Base-by-base conservation (phyloP, 2,113 vertebrate genomes). In the Elephas maximus region DNA sequence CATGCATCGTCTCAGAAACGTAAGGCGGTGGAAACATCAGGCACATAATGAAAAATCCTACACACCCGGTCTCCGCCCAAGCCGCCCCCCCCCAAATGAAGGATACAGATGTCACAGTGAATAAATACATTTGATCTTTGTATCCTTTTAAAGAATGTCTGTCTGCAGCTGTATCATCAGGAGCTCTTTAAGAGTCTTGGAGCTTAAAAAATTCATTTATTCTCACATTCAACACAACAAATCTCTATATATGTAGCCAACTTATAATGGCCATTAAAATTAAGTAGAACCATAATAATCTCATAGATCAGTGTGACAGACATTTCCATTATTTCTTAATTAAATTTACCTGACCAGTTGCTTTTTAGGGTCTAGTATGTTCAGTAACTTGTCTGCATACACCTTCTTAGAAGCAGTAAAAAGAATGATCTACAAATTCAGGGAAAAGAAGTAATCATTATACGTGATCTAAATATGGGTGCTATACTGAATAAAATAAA, bases 361-460 rank as follows among this genome's bases (percentile, higher is more conserved):
- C 98, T 99, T 99, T 98, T 99, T 99, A 97, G 99, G 99, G 98
- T 99, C 99, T 99, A 99, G 98, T 98, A 99, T 99, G 98, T 99
- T 99, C 98, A 99, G 98, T 97, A 99, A 98, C 99, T 99, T 99
- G 99, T 99, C 99, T 98, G 99, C 99, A 98, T 99, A 99, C 95
- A 99, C 99, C 98, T 99, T 99, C 99, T 99, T 99, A 98, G 99
- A 99, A 98, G 99, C 99, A 97, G 99, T 99, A 97, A 99, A 99
- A 98, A 99, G 99, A 97, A 99, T 99, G 97, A 99, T 99, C 99
- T 99, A 88, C 12, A 98, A 98, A 97, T 97, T 94, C 93, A 97
- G 98, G 97, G 92, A 98, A 91, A 97, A 92, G 93, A 98, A 93
- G 83, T 51, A 85, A 97, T 95, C 97, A 98, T 78, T 95, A 98